A percentile compares a stretch with the other conserved stretches of the same genome.
Conservation (phyloP, 2,113 vertebrate genomes). For the Formicarius rufipectus region DNA sequence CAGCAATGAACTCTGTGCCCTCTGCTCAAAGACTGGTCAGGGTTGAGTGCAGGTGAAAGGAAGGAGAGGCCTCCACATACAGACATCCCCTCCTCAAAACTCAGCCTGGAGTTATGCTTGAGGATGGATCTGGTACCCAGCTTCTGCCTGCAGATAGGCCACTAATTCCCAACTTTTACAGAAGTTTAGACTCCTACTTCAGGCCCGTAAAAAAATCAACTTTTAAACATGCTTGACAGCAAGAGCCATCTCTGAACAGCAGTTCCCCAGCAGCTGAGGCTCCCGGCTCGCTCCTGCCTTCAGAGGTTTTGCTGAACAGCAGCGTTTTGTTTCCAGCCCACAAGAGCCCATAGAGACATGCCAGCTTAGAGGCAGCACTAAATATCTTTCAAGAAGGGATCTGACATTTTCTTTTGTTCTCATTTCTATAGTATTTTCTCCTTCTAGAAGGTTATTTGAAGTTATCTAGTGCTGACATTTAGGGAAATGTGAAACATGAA, state of each 20-base stretch:
- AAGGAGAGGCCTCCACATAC: background rate
- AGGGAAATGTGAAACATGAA: slow-evolving; percentile 35
- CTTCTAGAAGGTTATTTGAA: slow-evolving; percentile 31
- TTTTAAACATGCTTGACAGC: background rate
- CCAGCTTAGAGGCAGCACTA: slow-evolving; percentile 13
- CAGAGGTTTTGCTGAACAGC: slow-evolving; percentile 50
- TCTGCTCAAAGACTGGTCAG: background rate
- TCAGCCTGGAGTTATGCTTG: background rate
- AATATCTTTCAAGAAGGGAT: slow-evolving; percentile 9
- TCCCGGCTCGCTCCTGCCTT: background rate
- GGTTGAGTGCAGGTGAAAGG: background rate
- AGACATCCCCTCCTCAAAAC: background rate
- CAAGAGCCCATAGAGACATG: slow-evolving; percentile 57
- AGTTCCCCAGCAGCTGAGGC: background rate
- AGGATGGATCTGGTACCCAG: background rate
- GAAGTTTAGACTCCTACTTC: background rate
- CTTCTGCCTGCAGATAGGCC: background rate
- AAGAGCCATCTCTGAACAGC: background rate
- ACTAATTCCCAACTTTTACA: background rate
- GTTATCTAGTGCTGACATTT: slow-evolving; percentile 50
- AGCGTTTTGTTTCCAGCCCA: slow-evolving; percentile 59
- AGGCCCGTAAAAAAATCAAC: background rate
- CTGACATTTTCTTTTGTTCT: slow-evolving; percentile 59
- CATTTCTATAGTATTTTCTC: slow-evolving; percentile 34
- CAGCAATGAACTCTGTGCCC: background rate